Evolutionary conservation across 2,113 vertebrate species (phyloP).

Genomic region (Otis tarda): DNA sequence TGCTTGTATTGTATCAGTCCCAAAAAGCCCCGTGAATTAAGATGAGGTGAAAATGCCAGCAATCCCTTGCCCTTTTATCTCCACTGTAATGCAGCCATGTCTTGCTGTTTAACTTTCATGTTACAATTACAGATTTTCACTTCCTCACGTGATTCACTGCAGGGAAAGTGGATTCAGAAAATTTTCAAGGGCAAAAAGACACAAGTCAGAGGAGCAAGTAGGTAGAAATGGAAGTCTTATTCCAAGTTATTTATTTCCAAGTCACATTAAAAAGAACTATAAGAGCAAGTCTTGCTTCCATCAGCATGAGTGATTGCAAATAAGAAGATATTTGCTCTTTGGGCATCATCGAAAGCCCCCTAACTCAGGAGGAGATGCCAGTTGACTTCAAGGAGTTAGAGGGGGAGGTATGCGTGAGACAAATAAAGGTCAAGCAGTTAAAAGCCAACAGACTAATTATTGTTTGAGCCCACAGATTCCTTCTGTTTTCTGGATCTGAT

Average conservation of each 20-base stretch:
- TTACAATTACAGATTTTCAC: conserved; percentile 63
- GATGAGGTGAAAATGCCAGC: conserved; percentile 41
- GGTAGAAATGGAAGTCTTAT: conserved; percentile 27
- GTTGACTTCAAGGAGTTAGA: neutral
- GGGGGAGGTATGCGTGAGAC: neutral
- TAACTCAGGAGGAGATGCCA: neutral
- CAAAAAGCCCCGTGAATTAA: conserved; percentile 42
- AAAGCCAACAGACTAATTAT: neutral
- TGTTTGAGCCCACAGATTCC: neutral
- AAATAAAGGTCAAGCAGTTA: neutral
- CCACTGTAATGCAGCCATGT: conserved; percentile 57
- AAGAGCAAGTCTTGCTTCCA: neutral
- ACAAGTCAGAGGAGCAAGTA: neutral
- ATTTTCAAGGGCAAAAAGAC: conserved; percentile 35
- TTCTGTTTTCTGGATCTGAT: neutral
- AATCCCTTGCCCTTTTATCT: conserved; percentile 60
- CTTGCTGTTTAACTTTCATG: conserved; percentile 65
- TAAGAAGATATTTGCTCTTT: conserved; percentile 12
- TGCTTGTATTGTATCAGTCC: conserved; percentile 30
- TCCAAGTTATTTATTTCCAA: conserved; percentile 15
- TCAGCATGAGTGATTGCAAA: neutral
- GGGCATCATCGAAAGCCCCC: neutral
- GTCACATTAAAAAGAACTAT: neutral
- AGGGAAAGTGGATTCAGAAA: conserved; percentile 46
- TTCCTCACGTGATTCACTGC: conserved; percentile 65